These are phyloP conservation scores for Phoronis australis DNA, from an alignment of 2,888 invertebrate genomes.

Conservation along the genomic window DNA sequence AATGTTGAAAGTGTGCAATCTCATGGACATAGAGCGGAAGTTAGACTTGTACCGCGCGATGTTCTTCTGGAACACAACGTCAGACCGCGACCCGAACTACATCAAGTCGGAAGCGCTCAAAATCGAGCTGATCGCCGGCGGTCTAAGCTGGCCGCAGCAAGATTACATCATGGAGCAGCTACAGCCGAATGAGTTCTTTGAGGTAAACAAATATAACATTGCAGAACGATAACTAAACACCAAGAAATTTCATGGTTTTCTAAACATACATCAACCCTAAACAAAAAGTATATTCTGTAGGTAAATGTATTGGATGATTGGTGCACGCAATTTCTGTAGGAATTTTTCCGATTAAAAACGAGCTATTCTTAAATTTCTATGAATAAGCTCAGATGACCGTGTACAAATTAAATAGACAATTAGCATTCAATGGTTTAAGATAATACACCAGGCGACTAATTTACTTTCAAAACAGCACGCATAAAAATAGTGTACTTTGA, in stretches of 20 bases:
- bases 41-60: conserved; percentile 47
- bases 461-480: too few species aligned
- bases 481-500: too few species aligned
- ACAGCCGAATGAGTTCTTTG: conserved; percentile 39
- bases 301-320: too few species aligned
- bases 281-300: too few species aligned
- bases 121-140: conserved; percentile 51
- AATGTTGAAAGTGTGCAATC: conserved; percentile 44
- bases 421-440: too few species aligned
- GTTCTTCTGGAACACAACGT: conserved; percentile 46
- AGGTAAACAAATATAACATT: conserved; percentile 32
- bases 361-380: too few species aligned
- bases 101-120: conserved; percentile 45
- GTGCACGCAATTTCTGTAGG: too few species aligned
- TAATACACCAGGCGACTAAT: too few species aligned
- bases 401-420: too few species aligned
- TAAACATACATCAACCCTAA: too few species aligned
- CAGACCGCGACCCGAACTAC: conserved; percentile 45
- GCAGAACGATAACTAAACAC: neutral
- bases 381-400: too few species aligned
- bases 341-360: too few species aligned
- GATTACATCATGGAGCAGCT: conserved; percentile 46
- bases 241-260: neutral
- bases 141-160: conserved; percentile 50
- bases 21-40: conserved; percentile 48